Conservation (phyloP, 2,113 vertebrate genomes). For the Chloebia gouldiae region DNA sequence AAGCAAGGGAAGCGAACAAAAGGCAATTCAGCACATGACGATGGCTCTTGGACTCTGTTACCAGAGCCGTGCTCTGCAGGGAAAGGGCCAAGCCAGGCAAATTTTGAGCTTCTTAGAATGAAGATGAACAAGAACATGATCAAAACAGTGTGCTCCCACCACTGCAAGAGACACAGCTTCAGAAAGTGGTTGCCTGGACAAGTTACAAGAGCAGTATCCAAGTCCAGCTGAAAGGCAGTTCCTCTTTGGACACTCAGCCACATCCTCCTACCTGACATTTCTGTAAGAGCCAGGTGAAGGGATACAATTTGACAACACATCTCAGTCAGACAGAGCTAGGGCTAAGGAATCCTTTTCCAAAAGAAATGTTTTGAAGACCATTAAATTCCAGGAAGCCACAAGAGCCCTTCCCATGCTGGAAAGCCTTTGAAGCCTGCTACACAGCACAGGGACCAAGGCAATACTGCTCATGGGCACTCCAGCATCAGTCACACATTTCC, state of each 20-base stretch:
- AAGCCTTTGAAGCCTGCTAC: neutral
- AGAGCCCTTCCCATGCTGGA: neutral
- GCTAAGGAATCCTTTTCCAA: neutral
- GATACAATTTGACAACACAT: neutral
- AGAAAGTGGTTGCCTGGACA: neutral
- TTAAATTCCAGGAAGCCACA: neutral
- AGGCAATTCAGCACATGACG: neutral
- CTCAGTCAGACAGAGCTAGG: neutral
- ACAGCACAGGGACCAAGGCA: fast-evolving
- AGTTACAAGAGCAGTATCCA: neutral
- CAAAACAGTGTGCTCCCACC: fast-evolving
- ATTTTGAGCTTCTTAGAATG: neutral
- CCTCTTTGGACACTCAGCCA: neutral
- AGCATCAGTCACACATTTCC: neutral
- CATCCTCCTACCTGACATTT: neutral
- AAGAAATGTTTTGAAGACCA: neutral
- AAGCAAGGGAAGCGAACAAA: conserved; percentile 32
- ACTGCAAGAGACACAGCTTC: neutral
- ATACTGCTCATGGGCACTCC: neutral
- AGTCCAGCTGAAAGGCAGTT: neutral
- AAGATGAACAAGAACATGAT: neutral
- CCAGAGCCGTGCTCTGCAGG: neutral
- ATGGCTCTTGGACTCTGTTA: neutral
- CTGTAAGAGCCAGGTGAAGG: neutral
- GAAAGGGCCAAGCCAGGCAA: neutral